Evolutionary conservation across 2,888 invertebrate genomes (phyloP).

Genomic region (Pammene fasciana): DNA sequence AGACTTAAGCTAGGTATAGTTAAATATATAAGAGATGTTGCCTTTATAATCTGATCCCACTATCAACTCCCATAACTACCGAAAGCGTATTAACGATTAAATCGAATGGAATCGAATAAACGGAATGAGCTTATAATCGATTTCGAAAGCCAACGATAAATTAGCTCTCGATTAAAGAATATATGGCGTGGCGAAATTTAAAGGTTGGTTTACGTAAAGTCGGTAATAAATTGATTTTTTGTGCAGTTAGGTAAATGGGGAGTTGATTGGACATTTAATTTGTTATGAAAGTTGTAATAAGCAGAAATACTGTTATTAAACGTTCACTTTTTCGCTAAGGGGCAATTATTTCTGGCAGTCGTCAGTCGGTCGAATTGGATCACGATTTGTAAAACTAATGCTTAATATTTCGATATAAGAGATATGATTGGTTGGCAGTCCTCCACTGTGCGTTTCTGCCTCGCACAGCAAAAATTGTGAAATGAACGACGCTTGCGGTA

Average conservation of each 20-base stretch:
- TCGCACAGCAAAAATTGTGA: no score
- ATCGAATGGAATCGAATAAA: slow-evolving; percentile 30
- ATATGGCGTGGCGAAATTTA: slow-evolving; percentile 26
- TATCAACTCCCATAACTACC: slow-evolving; percentile 6
- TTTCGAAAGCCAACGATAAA: slow-evolving; percentile 34
- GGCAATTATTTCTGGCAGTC: neutral
- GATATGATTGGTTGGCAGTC: no score
- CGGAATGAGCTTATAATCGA: slow-evolving; percentile 22
- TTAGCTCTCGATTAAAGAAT: slow-evolving; percentile 23
- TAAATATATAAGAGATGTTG: neutral
- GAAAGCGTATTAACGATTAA: slow-evolving; percentile 22
- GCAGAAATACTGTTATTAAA: slow-evolving; percentile 15
- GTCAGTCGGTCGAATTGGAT: no score
- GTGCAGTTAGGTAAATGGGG: slow-evolving; percentile 15
- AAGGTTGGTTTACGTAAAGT: slow-evolving; percentile 18
- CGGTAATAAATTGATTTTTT: slow-evolving; percentile 21
- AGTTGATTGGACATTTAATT: slow-evolving; percentile 16
- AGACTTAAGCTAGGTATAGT: no score
- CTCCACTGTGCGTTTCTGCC: no score
- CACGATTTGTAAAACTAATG: no score
- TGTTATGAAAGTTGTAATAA: slow-evolving; percentile 14
- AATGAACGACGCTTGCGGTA: no score
- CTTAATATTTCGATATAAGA: no score
- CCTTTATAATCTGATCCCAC: neutral
- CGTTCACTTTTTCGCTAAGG: slow-evolving; percentile 10